These are phyloP conservation scores for Leptestheria dahalacensis DNA, from an alignment of 1,140 invertebrate genomes.

Conservation along the genomic window DNA sequence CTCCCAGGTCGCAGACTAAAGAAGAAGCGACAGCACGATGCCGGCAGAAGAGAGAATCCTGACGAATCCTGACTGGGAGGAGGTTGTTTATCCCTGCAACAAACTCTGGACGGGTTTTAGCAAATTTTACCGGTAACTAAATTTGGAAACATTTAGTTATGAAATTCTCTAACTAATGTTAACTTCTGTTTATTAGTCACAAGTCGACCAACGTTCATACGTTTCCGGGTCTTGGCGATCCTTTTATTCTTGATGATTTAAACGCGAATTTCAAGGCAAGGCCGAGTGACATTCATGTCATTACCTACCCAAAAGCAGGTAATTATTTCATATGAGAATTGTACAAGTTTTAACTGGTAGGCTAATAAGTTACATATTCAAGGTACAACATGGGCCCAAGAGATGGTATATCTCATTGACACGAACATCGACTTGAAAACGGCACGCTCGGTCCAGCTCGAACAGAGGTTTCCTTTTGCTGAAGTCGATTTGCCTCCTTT, in stretches of 20 bases:
- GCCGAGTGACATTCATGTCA: neutral
- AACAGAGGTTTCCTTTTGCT: slow-evolving; percentile 10
- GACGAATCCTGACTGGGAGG: slow-evolving; percentile 4
- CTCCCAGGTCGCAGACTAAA: too few relatives aligned
- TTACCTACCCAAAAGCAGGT: slow-evolving; percentile 10
- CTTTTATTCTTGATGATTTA: neutral
- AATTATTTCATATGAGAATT: neutral
- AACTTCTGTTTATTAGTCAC: neutral
- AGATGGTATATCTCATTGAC: slow-evolving; percentile 11
- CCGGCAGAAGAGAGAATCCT: neutral
- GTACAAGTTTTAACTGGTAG: neutral
- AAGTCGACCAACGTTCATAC: slow-evolving; percentile 6
- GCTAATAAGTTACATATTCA: neutral
- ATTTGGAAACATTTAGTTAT: neutral
- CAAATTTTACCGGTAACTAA: slow-evolving; percentile 6
- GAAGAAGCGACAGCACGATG: neutral
- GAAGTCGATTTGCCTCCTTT: slow-evolving; percentile 11
- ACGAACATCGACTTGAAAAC: slow-evolving; percentile 7
- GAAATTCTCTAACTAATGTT: neutral
- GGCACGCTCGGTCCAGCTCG: slow-evolving; percentile 1
- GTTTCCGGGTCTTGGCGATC: slow-evolving; percentile 2
- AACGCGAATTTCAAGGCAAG: neutral
- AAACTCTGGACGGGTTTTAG: slow-evolving; percentile 7
- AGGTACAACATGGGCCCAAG: slow-evolving; percentile 16
- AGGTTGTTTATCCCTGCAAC: slow-evolving; percentile 5